Evolutionary conservation across 1,140 invertebrate genomes (phyloP), one percentile per base, ranked within the genome.

Genomic region (Scaptomyza hsui): DNA sequence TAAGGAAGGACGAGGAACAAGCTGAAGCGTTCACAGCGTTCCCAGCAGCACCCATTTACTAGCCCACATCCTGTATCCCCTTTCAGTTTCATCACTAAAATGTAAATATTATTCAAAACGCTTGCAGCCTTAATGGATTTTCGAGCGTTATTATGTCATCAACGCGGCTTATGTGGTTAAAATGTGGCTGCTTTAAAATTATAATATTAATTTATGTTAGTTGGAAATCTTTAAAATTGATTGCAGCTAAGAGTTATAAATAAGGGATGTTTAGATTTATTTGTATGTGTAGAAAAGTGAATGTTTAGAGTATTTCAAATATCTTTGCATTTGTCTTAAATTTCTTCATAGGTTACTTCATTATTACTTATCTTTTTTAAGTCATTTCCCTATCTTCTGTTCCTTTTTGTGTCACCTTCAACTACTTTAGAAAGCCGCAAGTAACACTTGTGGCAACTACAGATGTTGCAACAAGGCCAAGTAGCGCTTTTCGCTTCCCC

Each of bases 1-100:
- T 79, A 82, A 80, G 78, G 61, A 82, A 80, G 78, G 61, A 72
- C 59, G 57, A 57, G 56, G 56, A 62, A 59, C 61, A 37, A 39
- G 68, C 70, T 56, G 72, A 7, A 67, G 53, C 67, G 51, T 52
- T 53, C 57, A 56, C 61, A 51, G 1, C 59, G n/a, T n/a, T n/a
- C n/a, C n/a, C n/a, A n/a, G 56, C 60, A 60, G 72, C 56, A 24
- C 67, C 56, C 56, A 77, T 77, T 67, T 51, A 37, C 57, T 26
- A 47, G 47, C 72, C 77, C 67, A 37, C 61, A 80, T 75, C 24
- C 59, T 39, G 51, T 44, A 51, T 71, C 26, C 69, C 47, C 62
- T 64, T 57, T 29, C 64, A 10, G 7, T 35, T 21, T 37, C 56
- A 24, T 13, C 15, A 13, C 26, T 3, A 16, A 16, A 39, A 56